These are phyloP conservation scores for Diachasma alloeum DNA, from an alignment of 1,140 invertebrate species.

Conservation along the genomic window DNA sequence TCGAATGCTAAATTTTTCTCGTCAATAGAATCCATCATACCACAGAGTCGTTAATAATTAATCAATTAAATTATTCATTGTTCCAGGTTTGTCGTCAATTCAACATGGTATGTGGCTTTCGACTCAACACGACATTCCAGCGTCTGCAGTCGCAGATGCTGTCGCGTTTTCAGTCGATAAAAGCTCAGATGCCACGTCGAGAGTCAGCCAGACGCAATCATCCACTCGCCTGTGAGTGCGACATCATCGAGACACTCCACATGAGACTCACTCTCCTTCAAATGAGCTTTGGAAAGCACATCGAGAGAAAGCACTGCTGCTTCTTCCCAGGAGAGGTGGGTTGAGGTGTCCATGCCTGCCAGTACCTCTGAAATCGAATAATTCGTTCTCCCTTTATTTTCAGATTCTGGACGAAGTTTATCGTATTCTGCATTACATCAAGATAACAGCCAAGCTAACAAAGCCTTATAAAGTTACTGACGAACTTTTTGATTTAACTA, in stretches of 20 bases:
- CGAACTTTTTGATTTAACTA: constrained; percentile 90
- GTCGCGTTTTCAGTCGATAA: constrained; percentile 82
- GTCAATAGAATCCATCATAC: no score
- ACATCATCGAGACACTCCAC: constrained; percentile 88
- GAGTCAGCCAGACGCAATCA: constrained; percentile 86
- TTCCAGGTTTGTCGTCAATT: constrained; percentile 79
- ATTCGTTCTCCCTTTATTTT: constrained; percentile 36
- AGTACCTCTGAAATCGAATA: background rate
- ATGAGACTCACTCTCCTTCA: constrained; percentile 86
- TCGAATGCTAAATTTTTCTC: no score
- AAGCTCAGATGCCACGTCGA: constrained; percentile 87
- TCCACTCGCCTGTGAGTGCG: constrained; percentile 84
- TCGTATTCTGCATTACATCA: constrained; percentile 82
- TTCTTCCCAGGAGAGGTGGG: constrained; percentile 89
- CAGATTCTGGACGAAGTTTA: constrained; percentile 79
- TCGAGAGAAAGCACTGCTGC: constrained; percentile 87
- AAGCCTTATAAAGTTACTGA: constrained; percentile 88
- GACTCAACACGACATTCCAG: constrained; percentile 85
- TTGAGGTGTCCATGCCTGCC: background rate
- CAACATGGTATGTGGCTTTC: constrained; percentile 78
- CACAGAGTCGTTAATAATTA: no score
- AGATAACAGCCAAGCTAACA: constrained; percentile 80
- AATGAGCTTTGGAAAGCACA: constrained; percentile 92
- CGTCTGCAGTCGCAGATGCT: constrained; percentile 81
- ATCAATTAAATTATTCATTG: background rate